Evolutionary conservation across 1,140 invertebrate genomes (phyloP), one percentile per base, ranked within the genome.

Genomic region (Ruditapes philippinarum): DNA sequence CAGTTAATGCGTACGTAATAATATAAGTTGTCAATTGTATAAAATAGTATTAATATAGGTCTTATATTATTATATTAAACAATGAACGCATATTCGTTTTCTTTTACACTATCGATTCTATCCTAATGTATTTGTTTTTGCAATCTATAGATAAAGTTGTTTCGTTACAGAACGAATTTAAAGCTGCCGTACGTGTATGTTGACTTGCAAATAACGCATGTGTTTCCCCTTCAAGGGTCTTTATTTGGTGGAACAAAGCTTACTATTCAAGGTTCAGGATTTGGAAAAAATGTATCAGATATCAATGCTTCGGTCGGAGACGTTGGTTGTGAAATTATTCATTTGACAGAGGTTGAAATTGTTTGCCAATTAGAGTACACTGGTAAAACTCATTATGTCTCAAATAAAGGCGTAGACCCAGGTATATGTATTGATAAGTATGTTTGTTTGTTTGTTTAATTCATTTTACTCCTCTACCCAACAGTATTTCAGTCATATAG

Each of bases 161-260:
- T n/a, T n/a, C n/a, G n/a, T n/a, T n/a, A n/a, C n/a, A 45, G 42
- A 7, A 45, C 42, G 14, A 45, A 45, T 45, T 14, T 45, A 45
- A 5, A 36, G 14, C 62, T 89, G n/a, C 87, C 87, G 40, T 49
- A 17, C 4, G 79, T 89, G 2, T 57, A 70, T 33, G 68, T 73
- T 19, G 80, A 38, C 12, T 81, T 94, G 0, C 49, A 62, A 19
- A 91, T 95, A 22, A 91, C 89, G 5, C 89, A 89, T 38, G 80
- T 95, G 31, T 88, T 31, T 11, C 94, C 94, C 28, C 22, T 33
- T 0, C 65, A 73, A 28, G 94, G 94, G 7, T 94, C 93, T 0
- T 28, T 94, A 17, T 82, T 91, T 28, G 95, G 95, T 38, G 95
- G 94, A 0, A 95, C 93, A 3, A 14, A 79, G 25, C 54, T 95